These are phyloP conservation scores for Falco concolor DNA, from an alignment of 2,797 vertebrate genomes.

Conservation along the genomic window DNA sequence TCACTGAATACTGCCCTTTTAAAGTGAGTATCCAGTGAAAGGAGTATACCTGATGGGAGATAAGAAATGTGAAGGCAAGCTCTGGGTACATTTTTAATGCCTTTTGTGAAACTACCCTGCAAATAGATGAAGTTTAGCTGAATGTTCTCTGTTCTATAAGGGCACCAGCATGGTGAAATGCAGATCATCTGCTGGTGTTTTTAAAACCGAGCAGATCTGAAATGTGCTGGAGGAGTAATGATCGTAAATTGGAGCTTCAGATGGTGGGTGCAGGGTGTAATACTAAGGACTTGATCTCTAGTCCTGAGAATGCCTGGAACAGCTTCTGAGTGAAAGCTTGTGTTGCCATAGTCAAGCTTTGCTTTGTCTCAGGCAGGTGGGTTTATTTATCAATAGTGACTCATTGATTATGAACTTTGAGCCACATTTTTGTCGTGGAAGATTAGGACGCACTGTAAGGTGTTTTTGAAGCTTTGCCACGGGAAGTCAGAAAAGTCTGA, in stretches of 20 bases:
- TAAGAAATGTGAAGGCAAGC: neutral
- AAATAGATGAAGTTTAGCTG: neutral
- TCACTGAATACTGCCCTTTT: neutral
- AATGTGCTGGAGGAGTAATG: neutral
- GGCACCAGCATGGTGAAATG: neutral
- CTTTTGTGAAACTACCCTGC: fast-evolving
- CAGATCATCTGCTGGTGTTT: neutral
- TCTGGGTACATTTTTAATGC: neutral
- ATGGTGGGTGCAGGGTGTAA: neutral
- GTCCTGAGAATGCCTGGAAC: neutral
- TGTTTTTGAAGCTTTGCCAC: neutral
- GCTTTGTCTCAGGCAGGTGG: neutral
- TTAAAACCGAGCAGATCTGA: neutral
- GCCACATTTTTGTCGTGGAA: neutral
- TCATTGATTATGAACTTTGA: neutral
- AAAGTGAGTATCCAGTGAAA: neutral
- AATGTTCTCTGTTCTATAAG: neutral
- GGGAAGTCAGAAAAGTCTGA: neutral
- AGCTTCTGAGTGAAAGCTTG: neutral
- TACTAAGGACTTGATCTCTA: neutral
- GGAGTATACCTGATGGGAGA: neutral
- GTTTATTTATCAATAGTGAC: neutral
- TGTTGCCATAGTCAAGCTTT: neutral
- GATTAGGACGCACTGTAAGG: neutral
- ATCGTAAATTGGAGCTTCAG: neutral